These are phyloP conservation scores for Otis tarda DNA, from an alignment of 2,113 vertebrate species.

Conservation along the genomic window DNA sequence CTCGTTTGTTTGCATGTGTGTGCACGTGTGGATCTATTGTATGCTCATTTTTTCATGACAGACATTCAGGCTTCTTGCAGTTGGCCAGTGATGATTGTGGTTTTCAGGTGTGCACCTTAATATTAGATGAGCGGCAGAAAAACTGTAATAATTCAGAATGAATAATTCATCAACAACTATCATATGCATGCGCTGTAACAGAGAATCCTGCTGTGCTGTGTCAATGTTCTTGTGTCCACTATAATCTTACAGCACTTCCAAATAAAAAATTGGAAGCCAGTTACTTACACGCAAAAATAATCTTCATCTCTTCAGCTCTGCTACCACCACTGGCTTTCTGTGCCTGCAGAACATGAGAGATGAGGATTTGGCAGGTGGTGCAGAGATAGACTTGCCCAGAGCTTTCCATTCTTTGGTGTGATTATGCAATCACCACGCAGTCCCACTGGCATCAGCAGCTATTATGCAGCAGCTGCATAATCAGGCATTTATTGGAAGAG, in stretches of 20 bases:
- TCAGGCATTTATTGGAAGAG: not conserved
- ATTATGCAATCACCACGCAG: not conserved
- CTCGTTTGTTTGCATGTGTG: not conserved
- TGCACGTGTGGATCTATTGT: not conserved
- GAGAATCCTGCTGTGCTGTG: not conserved
- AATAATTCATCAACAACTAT: not conserved
- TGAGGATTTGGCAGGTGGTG: not conserved
- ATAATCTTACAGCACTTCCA: not conserved
- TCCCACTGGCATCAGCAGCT: not conserved
- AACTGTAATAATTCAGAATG: not conserved
- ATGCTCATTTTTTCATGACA: not conserved
- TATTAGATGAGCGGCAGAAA: not conserved
- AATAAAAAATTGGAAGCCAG: not conserved
- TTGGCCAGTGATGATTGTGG: not conserved
- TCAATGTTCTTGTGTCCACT: not conserved
- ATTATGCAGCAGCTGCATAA: constrained; percentile 44
- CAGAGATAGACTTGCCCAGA: not conserved
- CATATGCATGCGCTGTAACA: not conserved
- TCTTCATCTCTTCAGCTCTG: not conserved
- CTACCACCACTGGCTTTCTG: not conserved
- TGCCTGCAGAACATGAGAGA: not conserved
- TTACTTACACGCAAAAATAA: not conserved
- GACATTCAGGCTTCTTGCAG: not conserved
- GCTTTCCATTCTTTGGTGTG: not conserved
- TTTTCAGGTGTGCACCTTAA: not conserved